phyloP scores from a whole-genome alignment of 2,888 invertebrate species.

The Malacosoma neustria region DNA sequence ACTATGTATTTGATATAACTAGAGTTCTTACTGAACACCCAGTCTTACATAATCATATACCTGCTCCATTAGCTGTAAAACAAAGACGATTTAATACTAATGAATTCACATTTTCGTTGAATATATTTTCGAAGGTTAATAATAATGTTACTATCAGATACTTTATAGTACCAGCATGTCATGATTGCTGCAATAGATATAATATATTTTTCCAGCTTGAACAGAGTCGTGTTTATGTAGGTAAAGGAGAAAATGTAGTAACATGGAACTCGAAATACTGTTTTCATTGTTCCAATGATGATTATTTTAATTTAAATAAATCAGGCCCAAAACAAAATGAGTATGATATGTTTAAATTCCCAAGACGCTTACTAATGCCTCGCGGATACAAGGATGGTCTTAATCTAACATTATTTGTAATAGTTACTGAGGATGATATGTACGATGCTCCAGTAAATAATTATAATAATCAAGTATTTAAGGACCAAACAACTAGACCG shows the following conservation, averaged over 20 bases:
- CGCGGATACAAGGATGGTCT: constrained; percentile 45
- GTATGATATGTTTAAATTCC: constrained; percentile 49
- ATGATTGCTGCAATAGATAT: constrained; percentile 37
- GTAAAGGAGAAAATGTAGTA: not conserved
- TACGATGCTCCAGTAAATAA: constrained; percentile 18
- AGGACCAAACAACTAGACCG: constrained; percentile 39
- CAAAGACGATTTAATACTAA: constrained; percentile 47
- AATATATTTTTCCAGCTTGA: constrained; percentile 35
- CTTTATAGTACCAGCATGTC: constrained; percentile 53
- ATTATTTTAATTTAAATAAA: constrained; percentile 1
- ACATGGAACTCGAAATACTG: constrained; percentile 19
- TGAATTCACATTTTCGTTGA: constrained; percentile 40
- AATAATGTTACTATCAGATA: constrained; percentile 38
- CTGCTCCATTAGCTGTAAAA: constrained; percentile 30
- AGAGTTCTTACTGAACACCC: constrained; percentile 23
- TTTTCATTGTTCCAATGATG: constrained; percentile 10
- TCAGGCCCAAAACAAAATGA: constrained; percentile 19
- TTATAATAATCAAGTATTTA: constrained; percentile 25
- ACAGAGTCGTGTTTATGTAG: not conserved
- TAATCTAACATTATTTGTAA: constrained; percentile 50
- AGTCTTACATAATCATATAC: not conserved
- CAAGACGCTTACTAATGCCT: constrained; percentile 48
- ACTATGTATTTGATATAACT: constrained; percentile 41
- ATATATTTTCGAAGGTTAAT: constrained; percentile 30
- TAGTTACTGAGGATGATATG: constrained; percentile 34